Percentiles rank a stretch among this genome's conserved stretches.
Conservation (phyloP, 2,888 invertebrate species). For the Halictus quadricinctus region DNA sequence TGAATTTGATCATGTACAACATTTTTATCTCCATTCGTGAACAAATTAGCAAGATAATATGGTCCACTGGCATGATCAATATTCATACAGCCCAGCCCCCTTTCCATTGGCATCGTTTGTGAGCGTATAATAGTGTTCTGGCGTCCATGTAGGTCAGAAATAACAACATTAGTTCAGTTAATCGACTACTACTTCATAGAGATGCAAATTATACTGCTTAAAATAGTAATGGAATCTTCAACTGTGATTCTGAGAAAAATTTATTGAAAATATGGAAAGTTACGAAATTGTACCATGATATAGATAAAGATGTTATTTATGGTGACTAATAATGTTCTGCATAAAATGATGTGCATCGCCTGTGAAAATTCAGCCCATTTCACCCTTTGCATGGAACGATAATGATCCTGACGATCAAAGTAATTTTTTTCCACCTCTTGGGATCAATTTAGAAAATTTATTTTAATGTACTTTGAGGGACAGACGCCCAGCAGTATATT, state of each 20-base stretch:
- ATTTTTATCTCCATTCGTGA: neutral
- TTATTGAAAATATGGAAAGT: no score
- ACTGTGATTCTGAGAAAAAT: no score
- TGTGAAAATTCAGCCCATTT: no score
- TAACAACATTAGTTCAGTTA: slow-evolving; percentile 1
- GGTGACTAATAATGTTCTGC: no score
- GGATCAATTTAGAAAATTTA: neutral
- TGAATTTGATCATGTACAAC: neutral
- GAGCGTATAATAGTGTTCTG: neutral
- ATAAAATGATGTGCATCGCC: no score
- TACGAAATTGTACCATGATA: no score
- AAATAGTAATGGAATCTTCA: neutral
- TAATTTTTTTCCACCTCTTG: no score
- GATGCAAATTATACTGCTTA: neutral
- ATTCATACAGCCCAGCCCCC: neutral
- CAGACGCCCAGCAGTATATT: neutral
- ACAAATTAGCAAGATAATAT: neutral
- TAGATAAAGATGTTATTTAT: no score
- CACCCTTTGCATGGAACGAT: no score
- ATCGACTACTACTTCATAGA: neutral
- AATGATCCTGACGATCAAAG: no score
- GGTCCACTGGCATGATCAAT: neutral
- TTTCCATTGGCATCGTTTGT: neutral
- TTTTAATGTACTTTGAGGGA: neutral
- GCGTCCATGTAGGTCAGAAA: neutral